Evolutionary conservation across 2,797 vertebrate genomes (phyloP).

Genomic region (Oryzias dopingdopingensis): DNA sequence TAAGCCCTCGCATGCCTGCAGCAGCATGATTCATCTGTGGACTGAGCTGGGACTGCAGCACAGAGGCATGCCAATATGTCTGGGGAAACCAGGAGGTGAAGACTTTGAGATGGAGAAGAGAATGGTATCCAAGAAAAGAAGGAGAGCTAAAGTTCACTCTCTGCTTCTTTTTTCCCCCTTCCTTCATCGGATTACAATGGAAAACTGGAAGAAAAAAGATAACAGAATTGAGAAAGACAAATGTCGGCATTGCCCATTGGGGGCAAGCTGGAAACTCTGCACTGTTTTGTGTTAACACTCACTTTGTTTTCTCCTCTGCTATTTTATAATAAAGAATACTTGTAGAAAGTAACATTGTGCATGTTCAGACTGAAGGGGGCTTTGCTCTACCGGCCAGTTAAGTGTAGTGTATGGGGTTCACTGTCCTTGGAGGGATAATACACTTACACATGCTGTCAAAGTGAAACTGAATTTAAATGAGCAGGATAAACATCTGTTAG

Average conservation of each 20-base stretch:
- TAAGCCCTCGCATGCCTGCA: slow-evolving; percentile 69
- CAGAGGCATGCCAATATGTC: slow-evolving; percentile 78
- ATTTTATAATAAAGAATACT: slow-evolving; percentile 43
- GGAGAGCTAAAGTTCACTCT: slow-evolving; percentile 76
- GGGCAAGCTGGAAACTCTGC: slow-evolving; percentile 60
- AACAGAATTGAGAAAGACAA: slow-evolving; percentile 67
- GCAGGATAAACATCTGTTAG: slow-evolving; percentile 61
- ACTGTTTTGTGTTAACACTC: slow-evolving; percentile 72
- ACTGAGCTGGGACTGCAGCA: slow-evolving; percentile 71
- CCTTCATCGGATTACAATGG: slow-evolving; percentile 65
- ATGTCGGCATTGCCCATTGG: slow-evolving; percentile 66
- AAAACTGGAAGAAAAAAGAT: slow-evolving; percentile 67
- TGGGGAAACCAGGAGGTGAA: slow-evolving; percentile 78
- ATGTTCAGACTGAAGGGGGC: slow-evolving; percentile 46
- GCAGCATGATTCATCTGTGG: slow-evolving; percentile 77
- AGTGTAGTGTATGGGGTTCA: slow-evolving; percentile 61
- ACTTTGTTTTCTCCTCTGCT: slow-evolving; percentile 67
- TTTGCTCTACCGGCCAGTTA: slow-evolving; percentile 57
- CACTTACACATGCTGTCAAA: slow-evolving; percentile 60
- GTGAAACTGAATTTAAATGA: slow-evolving; percentile 45
- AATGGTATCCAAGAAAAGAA: slow-evolving; percentile 69
- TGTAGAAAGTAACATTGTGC: slow-evolving; percentile 65
- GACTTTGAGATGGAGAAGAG: slow-evolving; percentile 67
- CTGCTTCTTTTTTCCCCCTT: slow-evolving; percentile 43
- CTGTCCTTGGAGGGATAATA: slow-evolving; percentile 65